These are phyloP conservation scores for Palythoa grandiflora DNA, from an alignment of 92 coral and sea anemone genomes.

Conservation along the genomic window DNA sequence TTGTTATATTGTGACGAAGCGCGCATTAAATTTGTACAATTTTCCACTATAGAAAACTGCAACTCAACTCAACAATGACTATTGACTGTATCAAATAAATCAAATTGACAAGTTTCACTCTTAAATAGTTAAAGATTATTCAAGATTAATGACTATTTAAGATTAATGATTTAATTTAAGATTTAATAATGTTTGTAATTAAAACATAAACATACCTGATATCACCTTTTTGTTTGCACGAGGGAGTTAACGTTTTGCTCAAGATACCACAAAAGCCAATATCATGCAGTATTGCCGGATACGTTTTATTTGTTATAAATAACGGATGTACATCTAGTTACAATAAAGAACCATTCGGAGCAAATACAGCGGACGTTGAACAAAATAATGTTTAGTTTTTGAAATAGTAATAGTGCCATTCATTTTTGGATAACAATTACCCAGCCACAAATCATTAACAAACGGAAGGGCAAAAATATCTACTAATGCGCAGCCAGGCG, in stretches of 20 bases:
- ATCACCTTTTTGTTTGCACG: neutral
- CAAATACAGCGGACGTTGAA: neutral
- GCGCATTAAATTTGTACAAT: too few species aligned
- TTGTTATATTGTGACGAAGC: too few species aligned
- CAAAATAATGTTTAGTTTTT: neutral
- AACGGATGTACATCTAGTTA: neutral
- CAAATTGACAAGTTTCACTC: too few species aligned
- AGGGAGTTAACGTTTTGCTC: neutral
- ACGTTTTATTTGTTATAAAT: neutral
- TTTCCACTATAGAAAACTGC: too few species aligned
- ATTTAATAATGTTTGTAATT: neutral
- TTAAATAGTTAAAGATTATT: too few species aligned
- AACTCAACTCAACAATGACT: too few species aligned
- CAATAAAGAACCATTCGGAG: neutral
- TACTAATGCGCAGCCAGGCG: neutral
- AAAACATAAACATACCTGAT: neutral
- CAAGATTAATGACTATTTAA: too few species aligned
- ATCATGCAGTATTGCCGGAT: neutral
- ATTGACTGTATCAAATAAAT: too few species aligned
- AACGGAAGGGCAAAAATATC: neutral
- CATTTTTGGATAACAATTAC: neutral
- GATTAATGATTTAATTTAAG: too few species aligned
- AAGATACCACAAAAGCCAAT: neutral
- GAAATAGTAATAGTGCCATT: slow-evolving; percentile 11
- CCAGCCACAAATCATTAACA: neutral